Base-by-base conservation (phyloP, 2,888 invertebrate genomes). In the Chouioia cunea region DNA sequence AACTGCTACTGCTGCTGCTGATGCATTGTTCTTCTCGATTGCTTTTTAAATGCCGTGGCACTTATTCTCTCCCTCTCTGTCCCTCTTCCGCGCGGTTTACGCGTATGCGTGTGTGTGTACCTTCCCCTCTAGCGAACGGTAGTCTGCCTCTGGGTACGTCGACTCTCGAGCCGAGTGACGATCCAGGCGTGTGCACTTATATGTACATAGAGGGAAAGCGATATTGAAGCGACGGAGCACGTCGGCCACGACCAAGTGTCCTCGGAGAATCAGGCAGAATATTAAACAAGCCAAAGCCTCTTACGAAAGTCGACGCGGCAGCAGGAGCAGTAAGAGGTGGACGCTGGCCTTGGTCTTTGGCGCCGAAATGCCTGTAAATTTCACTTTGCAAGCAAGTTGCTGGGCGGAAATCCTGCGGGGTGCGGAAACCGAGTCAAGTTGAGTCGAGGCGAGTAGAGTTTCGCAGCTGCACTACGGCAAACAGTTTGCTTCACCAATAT, bases 381-480 rank as follows among this genome's bases (percentile, higher is more conserved):
- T 83, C 82, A 83, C 80, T 82, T 82, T 80, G 76, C 78, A 71
- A 67, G 36, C 36, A 82, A 81, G 79, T 83, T 79, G 77, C 79
- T 74, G 76, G 76, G 79, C 74, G 76, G 76, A 71, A 74, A 78
- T 79, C 77, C 76, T 76, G 60, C 48, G 69, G 67, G 73, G 54
- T 36, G 46, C 36, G 12, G 36, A 10, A 36, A 10, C 36, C 36
- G 36, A 36, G 36, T 36, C 36, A 12, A 36, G 6, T 36, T 12
- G 36, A 1, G 2, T 6, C 4, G 36, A 36, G 36, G 36, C 73
- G 70, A 65, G 59, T 72, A 47, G 62, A 70, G 57, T 73, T 73
- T 57, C 71, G 70, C 63, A 10, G 36, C 66, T 65, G 62, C 59
- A 60, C 36, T 3, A 57, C 68, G 64, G 75, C 75, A 78, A 79